Evolutionary conservation across 2,888 invertebrate species (phyloP).

Genomic region (Drosophila siamana): DNA sequence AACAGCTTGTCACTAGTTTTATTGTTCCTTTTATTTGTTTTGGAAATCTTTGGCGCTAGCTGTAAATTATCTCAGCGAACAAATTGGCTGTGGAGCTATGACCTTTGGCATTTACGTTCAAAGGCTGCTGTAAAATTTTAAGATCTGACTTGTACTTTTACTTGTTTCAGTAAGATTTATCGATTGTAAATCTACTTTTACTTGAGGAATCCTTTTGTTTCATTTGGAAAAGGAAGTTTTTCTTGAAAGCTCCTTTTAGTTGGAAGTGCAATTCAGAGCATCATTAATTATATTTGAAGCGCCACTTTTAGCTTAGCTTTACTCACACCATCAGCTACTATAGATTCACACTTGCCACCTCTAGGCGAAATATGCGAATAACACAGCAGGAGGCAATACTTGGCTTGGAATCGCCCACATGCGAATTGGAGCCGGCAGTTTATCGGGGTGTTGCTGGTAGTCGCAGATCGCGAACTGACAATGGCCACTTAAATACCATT

Average conservation of each 20-base stretch:
- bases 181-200: no score
- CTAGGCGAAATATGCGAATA: neutral
- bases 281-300: slow-evolving; percentile 27
- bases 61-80: no score
- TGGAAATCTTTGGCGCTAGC: no score
- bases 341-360: neutral
- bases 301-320: slow-evolving; percentile 24
- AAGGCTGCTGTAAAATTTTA: no score
- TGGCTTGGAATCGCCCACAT: slow-evolving; percentile 64
- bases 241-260: neutral
- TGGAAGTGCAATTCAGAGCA: neutral
- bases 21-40: no score
- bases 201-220: no score
- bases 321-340: slow-evolving; percentile 6
- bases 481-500: slow-evolving; percentile 82
- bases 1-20: no score
- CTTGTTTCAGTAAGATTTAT: no score
- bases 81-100: no score
- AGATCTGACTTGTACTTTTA: no score
- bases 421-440: slow-evolving; percentile 49
- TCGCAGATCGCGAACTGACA: slow-evolving; percentile 70
- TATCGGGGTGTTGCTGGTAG: slow-evolving; percentile 46
- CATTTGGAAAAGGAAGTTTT: neutral
- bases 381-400: slow-evolving; percentile 25
- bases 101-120: no score